Evolutionary conservation across 2,113 vertebrate species (phyloP), one percentile per base, ranked within the genome.

Genomic region (Anser cygnoides): DNA sequence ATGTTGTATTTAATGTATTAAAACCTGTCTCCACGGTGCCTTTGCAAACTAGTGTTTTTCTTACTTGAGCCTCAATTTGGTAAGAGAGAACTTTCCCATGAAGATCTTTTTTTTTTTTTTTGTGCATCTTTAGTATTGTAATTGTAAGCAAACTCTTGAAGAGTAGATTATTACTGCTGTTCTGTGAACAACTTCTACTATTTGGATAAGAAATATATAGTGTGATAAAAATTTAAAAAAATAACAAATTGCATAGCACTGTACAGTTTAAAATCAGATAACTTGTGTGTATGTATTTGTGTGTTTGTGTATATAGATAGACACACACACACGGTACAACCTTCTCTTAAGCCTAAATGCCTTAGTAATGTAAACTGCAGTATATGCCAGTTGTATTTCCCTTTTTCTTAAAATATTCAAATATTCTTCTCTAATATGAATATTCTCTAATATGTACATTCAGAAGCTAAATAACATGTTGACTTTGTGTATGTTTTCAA

Each of bases 11-110:
- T 97, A 97, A 97, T 98, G 92, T 97, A 98, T 98, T 98, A 98
- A 98, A 96, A 97, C 97, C 97, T 98, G 96, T 98, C 97, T 98
- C 98, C 97, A 96, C 93, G 96, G 98, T 98, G 98, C 98, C 98
- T 98, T 98, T 96, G 94, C 93, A 98, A 97, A 97, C 94, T 73
- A 96, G 92, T 93, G 89, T 94, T 97, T 98, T 98, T 97, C 98
- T 97, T 98, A 96, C 93, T 97, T 95, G 92, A 97, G 70, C 90
- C 96, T 97, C 89, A 31, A 82, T 96, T 97, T 93, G 96, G 92
- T 97, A 95, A 97, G 95, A 97, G 93, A 92, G 89, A 96, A 96
- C 78, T 93, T 97, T 50, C 83, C 92, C 81, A 13, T 62, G 91
- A 96, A 78, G 61, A 92, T 86, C 88, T 63, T 63, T 28, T 28